Evolutionary conservation across 1,140 invertebrate species (phyloP).

Genomic region (Druon quercuslanigerum): DNA sequence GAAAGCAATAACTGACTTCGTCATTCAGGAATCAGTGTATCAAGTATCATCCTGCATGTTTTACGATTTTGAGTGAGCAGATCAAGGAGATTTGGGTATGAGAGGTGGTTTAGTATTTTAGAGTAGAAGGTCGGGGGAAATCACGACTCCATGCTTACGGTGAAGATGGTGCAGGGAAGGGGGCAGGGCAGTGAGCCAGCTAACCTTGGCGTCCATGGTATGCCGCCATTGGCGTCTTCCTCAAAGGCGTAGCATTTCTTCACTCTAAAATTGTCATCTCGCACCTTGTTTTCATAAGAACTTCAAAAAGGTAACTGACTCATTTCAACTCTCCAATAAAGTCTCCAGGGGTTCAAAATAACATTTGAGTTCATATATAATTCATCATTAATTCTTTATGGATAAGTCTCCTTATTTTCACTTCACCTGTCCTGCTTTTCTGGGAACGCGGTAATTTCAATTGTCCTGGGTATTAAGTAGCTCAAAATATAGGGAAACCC

Average conservation of each 20-base stretch:
- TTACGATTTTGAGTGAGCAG: neutral
- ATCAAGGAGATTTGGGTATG: constrained; percentile 14
- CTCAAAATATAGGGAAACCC: too few relatives aligned
- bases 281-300: constrained; percentile 19
- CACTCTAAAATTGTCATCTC: neutral
- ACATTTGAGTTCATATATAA: too few relatives aligned
- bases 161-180: constrained; percentile 33
- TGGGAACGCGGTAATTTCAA: too few relatives aligned
- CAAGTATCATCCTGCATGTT: neutral
- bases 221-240: constrained; percentile 67
- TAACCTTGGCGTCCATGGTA: constrained; percentile 73
- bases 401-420: too few relatives aligned
- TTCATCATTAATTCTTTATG: too few relatives aligned
- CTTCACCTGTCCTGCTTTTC: too few relatives aligned
- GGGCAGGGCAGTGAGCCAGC: constrained; percentile 53
- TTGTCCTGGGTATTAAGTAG: too few relatives aligned
- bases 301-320: neutral
- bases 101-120: neutral
- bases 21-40: too few relatives aligned
- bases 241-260: constrained; percentile 58
- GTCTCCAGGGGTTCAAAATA: too few relatives aligned
- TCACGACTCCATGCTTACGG: constrained; percentile 37
- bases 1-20: too few relatives aligned
- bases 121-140: constrained; percentile 27
- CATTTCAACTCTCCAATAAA: neutral